Evolutionary conservation across 2,797 vertebrate genomes (phyloP).

Genomic region (Agapornis canus): DNA sequence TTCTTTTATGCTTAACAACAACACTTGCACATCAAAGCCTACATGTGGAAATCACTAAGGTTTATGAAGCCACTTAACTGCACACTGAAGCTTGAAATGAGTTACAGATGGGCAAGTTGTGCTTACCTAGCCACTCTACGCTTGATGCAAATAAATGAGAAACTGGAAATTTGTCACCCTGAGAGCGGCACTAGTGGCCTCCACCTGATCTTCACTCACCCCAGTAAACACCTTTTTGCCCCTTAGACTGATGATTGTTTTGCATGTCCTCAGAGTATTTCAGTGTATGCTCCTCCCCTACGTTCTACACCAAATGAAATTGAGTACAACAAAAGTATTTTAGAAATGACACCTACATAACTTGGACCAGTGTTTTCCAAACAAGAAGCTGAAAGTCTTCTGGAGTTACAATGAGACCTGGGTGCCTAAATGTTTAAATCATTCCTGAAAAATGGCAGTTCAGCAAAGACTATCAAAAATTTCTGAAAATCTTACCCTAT

Average conservation of each 20-base stretch:
- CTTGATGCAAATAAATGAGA: neutral
- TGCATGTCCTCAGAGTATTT: rapidly evolving
- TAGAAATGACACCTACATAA: neutral
- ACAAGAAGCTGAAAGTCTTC: neutral
- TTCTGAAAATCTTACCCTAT: neutral
- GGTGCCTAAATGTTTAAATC: neutral
- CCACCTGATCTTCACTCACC: neutral
- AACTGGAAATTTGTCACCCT: neutral
- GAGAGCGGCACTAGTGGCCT: neutral
- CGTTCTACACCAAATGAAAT: neutral
- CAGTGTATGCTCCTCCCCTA: neutral
- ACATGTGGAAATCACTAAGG: neutral
- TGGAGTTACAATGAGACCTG: neutral
- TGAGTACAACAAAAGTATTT: neutral
- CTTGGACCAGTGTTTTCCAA: neutral
- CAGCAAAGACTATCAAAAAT: neutral
- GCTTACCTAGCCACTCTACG: neutral
- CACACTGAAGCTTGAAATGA: neutral
- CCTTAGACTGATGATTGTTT: neutral
- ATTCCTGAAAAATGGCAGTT: neutral
- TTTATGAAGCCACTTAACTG: neutral
- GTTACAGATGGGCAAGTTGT: neutral
- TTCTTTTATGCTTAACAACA: neutral
- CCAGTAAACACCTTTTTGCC: neutral
- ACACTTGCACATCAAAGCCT: neutral